Base-by-base conservation (phyloP, 92 coral and sea anemone species). In the Virgularia gustaviana region DNA sequence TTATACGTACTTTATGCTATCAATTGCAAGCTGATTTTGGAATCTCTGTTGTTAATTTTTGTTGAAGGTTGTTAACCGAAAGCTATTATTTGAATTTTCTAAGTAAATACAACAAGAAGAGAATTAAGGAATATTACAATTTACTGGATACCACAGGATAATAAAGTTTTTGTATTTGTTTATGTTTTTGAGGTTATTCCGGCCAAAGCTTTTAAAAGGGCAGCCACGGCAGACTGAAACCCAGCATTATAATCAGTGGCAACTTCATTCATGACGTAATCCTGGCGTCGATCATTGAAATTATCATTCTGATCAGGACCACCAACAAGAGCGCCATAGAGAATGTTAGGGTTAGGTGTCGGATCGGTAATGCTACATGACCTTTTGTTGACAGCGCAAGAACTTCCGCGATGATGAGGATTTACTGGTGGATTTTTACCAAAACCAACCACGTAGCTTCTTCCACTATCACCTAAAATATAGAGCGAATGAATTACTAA, bases 171-270 rank as follows among this genome's bases (percentile, higher is more conserved):
- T 43, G 13, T 4, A 4, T 43, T 1, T 43, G 51, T 13, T 13
- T 16, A 43, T 4, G 5, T 56, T 56, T 56, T 7, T 56, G 27
- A 13, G 32, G 27, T 22, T 56, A 16, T 56, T 18, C 27, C 32
- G 27, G 27, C 33, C 3, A 56, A 56, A 20, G n/a, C 32, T 37
- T 56, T 56, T n/a, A n/a, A n/a, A 19, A 82, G 79, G 38, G 85
- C 90, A 6, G 87, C 85, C 3, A 86, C 83, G 3, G 90, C 87
- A 16, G 87, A 82, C 79, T 86, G 90, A 62, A 86, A 86, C 0
- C 90, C 90, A 73, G 90, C 90, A 42, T 86, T 86, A 49, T 82
- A 86, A 77, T 82, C 90, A 20, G 87, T 83, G 12, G 90, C 63
- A 54, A 86, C 87, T 68, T 86, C 90, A 51, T 86, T 86, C 85